Base-by-base conservation (phyloP, 1,140 invertebrate species). In the Hyphantria cunea region DNA sequence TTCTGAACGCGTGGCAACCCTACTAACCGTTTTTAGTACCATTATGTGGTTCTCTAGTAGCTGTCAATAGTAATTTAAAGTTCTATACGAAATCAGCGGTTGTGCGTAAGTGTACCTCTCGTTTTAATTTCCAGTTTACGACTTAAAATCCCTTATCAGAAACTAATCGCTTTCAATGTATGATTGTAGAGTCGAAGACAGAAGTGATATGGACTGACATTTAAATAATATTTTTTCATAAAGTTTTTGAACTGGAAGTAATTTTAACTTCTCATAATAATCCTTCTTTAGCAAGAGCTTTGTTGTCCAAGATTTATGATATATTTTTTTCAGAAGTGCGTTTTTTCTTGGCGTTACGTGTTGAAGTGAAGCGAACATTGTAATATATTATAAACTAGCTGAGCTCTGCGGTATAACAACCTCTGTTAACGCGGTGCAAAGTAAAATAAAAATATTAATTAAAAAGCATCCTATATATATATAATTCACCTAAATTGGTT, bases 71-170 rank as follows among this genome's bases (percentile, higher is more conserved):
- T 58, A 48, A 65, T 56, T 64, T 53, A 50, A n/a, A 34, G 34
- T 58, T 49, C 56, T 45, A 50, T 60, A 58, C 32, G 32, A 51
- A 67, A 54, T 60, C 42, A 41, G 52, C 34, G 39, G 11, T 33
- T 31, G 0, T 12, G 12, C 41, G 3, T 34, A 11, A 9, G 13
- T 34, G 41, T 47, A 55, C 41, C 13, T 34, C 11, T 37, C 34
- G 34, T 12, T 53, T 73, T 64, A 64, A 73, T 73, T 65, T 55
- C 66, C 64, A 66, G 64, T 74, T 75, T 70, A 75, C 63, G 66
- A 70, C 34, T 70, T 54, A 64, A 67, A 65, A 69, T 63, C 66
- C 65, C 72, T 73, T 68, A 70, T 72, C 68, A 70, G 66, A 68
- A 70, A 71, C 72, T 59, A 56, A 64, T 74, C 70, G 42, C 64